Base-by-base conservation (phyloP, 1,140 invertebrate species). In the Episyrphus balteatus region DNA sequence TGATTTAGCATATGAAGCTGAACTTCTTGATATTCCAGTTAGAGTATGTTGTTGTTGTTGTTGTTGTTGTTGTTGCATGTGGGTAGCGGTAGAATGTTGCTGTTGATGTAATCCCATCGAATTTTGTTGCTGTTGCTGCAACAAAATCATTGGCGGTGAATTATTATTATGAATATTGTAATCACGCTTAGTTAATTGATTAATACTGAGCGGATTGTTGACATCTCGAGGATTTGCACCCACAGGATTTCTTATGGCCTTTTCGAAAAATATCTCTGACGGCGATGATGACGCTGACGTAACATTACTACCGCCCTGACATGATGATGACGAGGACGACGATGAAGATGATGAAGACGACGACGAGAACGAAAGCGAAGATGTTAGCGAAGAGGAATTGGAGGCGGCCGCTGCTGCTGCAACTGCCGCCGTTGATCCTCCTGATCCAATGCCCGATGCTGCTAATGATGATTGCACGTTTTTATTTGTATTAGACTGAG, bases 211-310 rank as follows among this genome's bases (percentile, higher is more conserved):
- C 18, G 88, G 88, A 74, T 92, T 92, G 71, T 92, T 92, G 47
- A 86, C 84, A 73, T 91, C 88, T 55, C 88, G 81, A 11, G 88
- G 88, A 70, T 92, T 91, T 10, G 88, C 88, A 45, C 88, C 88
- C 33, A 92, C 87, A 15, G 88, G 88, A 65, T 86, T 81, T 36
- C 85, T 75, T 43, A 74, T 72, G 8, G 43, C 34, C 33, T 34
- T 32, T 33, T 45, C 43, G 17, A 45, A 45, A 34, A 34, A 45
- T n/a, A 45, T 17, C 10, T 45, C 8, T 76, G 76, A 15, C 71
- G 73, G 32, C 73, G 72, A 34, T 12, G 34, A n/a, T 6, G 34
- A 36, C 11, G 34, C 12, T 36, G 14, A n/a, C 3, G 34, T n/a
- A 3, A n/a, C 14, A 26, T 26, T 26, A 26, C 21, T 26, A 8